Percentiles rank a stretch among this genome's conserved stretches.
These are phyloP conservation scores for Dorcus parallelipipedus DNA, from an alignment of 2,888 invertebrate species.

Conservation along the genomic window DNA sequence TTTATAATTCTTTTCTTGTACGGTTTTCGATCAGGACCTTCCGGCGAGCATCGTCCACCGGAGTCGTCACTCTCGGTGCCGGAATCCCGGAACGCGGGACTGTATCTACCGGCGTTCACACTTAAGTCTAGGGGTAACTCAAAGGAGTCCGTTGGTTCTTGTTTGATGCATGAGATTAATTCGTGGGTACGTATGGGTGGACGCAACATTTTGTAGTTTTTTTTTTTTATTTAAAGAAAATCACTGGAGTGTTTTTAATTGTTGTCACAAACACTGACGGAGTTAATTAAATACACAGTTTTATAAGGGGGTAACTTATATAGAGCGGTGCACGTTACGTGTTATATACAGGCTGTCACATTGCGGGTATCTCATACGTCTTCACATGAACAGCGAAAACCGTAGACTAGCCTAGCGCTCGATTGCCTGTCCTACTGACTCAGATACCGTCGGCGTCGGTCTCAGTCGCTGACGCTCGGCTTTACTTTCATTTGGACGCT, in stretches of 20 bases:
- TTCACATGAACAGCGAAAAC: conserved; percentile 48
- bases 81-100: conserved; percentile 49
- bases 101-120: conserved; percentile 52
- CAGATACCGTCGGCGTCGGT: conserved; percentile 61
- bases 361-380: conserved; percentile 17
- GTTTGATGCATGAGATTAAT: conserved; percentile 4
- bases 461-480: conserved; percentile 41
- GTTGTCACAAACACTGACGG: conserved; percentile 1
- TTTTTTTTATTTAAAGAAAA: neutral
- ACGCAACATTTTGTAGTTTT: conserved; percentile 8
- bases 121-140: conserved; percentile 76
- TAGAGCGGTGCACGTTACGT: conserved; percentile 34
- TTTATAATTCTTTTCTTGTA: conserved; percentile 93
- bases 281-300: conserved; percentile 17
- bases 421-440: conserved; percentile 58
- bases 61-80: conserved; percentile 81
- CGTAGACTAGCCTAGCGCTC: conserved; percentile 48
- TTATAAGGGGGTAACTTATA: conserved; percentile 23
- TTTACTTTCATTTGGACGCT: conserved; percentile 39
- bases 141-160: conserved; percentile 6
- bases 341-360: neutral
- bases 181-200: conserved; percentile 5
- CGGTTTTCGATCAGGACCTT: conserved; percentile 57
- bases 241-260: neutral
- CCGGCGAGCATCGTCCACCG: conserved; percentile 64